Conservation (phyloP, 2,113 vertebrate species). For the Solenodon paradoxus region DNA sequence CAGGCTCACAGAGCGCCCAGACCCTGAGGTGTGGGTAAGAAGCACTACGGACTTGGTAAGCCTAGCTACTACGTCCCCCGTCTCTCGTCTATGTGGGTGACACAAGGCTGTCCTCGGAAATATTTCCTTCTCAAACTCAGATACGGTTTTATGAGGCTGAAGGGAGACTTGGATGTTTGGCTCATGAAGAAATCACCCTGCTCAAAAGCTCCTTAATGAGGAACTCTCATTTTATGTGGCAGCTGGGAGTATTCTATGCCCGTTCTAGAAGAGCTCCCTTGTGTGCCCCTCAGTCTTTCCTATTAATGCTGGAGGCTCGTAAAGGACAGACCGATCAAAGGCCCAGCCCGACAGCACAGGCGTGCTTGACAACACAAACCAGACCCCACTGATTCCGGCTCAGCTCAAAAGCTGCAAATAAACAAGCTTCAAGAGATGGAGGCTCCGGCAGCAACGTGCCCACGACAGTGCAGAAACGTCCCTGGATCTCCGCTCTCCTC, state of each 20-base stretch:
- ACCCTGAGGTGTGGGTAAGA: background rate
- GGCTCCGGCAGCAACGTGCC: fast-evolving
- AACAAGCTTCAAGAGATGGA: background rate
- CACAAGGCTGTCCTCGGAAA: background rate
- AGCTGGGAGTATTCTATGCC: slow-evolving; percentile 2
- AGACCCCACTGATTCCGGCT: background rate
- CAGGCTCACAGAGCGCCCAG: background rate
- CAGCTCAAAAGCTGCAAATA: background rate
- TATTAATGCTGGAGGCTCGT: background rate
- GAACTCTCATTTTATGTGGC: slow-evolving; percentile 19
- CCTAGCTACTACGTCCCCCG: background rate
- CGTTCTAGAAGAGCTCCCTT: background rate
- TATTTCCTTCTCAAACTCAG: background rate
- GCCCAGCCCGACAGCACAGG: background rate
- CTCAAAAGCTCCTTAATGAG: slow-evolving; percentile 1
- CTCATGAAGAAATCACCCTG: background rate
- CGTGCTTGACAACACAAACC: background rate
- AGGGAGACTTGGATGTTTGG: background rate
- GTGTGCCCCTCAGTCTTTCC: background rate
- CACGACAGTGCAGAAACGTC: fast-evolving
- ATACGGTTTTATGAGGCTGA: slow-evolving; percentile 17
- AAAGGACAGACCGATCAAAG: slow-evolving; percentile 1
- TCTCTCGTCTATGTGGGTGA: background rate
- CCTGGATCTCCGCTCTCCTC: background rate
- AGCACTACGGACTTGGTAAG: background rate